A percentile compares a stretch with the other conserved stretches of the same genome.
Evolutionary conservation across 2,888 invertebrate genomes (phyloP).

Genomic region (Petrolisthes cinctipes): DNA sequence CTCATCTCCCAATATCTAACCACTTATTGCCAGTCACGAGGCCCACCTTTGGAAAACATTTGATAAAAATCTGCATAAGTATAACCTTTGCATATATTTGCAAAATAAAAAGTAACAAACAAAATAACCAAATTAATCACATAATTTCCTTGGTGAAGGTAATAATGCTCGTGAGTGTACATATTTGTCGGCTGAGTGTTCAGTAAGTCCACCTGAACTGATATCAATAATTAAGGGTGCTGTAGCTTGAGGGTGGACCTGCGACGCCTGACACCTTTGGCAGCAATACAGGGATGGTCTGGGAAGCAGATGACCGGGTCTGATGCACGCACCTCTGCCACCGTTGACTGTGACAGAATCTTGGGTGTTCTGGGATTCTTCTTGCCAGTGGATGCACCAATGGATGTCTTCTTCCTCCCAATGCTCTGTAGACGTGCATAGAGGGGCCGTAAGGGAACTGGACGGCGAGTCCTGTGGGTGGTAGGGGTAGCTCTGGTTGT

Average conservation of each 20-base stretch:
- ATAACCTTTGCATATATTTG: no score
- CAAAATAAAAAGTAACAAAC: no score
- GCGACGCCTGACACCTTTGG: conserved; percentile 26
- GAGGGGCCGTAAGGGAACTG: conserved; percentile 34
- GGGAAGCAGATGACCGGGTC: conserved; percentile 53
- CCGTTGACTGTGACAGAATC: conserved; percentile 45
- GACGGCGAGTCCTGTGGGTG: conserved; percentile 22
- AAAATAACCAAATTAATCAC: no score
- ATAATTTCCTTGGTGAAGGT: no score
- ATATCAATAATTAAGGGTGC: no score
- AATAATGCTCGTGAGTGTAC: no score
- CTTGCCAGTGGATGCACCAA: conserved; percentile 25
- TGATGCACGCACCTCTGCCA: conserved; percentile 46
- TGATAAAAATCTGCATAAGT: no score
- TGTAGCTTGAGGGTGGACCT: neutral
- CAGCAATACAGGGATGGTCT: conserved; percentile 34
- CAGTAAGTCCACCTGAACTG: no score
- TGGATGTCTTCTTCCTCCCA: conserved; percentile 24
- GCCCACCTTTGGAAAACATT: no score
- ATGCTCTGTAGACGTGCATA: conserved; percentile 44
- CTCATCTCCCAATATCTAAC: no score
- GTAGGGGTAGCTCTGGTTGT: neutral
- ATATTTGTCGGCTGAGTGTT: no score
- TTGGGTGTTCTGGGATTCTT: conserved; percentile 22
- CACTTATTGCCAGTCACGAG: no score